phyloP scores from a whole-genome alignment of 2,888 invertebrate genomes.

The Lamellibrachia columna region DNA sequence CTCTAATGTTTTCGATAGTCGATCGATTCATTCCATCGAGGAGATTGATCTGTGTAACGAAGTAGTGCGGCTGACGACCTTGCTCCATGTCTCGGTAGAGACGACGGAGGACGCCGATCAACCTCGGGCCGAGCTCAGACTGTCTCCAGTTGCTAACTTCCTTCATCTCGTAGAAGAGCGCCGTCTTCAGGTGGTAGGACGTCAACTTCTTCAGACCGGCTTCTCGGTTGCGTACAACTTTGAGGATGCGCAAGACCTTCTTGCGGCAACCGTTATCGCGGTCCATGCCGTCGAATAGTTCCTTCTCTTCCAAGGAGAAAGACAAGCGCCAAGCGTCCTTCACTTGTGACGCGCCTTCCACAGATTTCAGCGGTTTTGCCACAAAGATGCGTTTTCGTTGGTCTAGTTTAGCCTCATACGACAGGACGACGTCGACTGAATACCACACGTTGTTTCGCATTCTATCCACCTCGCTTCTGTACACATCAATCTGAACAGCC shows the following conservation, averaged over 20 bases:
- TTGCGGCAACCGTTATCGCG: conserved; percentile 28
- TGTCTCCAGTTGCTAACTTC: no score
- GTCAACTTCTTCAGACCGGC: not conserved
- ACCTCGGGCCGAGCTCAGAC: no score
- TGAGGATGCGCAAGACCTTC: conserved; percentile 28
- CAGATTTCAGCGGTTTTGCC: not conserved
- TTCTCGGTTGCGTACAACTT: conserved; percentile 21
- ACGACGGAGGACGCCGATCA: no score
- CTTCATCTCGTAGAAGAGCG: no score
- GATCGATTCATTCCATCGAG: no score
- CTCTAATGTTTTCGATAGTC: no score
- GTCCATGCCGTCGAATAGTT: conserved; percentile 29
- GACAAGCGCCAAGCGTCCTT: conserved; percentile 18
- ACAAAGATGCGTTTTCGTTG: not conserved
- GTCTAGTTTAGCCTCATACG: not conserved
- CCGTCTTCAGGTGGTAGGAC: conserved; percentile 9
- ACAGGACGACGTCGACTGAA: not conserved
- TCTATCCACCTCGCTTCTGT: not conserved
- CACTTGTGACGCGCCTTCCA: no score
- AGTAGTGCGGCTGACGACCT: no score
- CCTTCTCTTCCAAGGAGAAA: conserved; percentile 29
- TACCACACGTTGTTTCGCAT: not conserved
- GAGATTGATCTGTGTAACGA: no score
- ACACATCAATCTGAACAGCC: not conserved
- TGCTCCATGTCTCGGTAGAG: no score